Evolutionary conservation across 2,797 vertebrate genomes (phyloP), one percentile per base, ranked within the genome.

Genomic region (Halcyon chelicuti): DNA sequence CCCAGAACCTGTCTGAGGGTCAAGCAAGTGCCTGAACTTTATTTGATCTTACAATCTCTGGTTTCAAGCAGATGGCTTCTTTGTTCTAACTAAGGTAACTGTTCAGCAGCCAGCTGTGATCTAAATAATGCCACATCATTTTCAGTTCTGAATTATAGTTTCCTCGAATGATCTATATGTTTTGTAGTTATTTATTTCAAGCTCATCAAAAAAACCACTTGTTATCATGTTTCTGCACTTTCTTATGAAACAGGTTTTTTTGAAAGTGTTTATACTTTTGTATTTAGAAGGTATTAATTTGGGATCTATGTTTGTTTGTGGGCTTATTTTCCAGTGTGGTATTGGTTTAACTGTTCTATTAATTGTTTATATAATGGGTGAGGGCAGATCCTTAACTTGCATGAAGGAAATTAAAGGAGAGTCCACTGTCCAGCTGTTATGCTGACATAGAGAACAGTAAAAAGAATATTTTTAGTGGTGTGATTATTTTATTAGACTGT

Each of bases 181-280:
- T 93, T 88, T 95, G 91, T 87, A 91, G 87, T 29, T 76, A 35
- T 79, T 65, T 70, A 52, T 44, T 66, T 73, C 74, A 73, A 40
- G 78, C 79, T 89, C 33, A 31, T 79, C 63, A 76, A 52, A 85
- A 85, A 86, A 25, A 5, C 6, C 72, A 90, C 87, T 40, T 85
- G 81, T 57, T 81, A 20, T 62, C 63, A 72, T 14, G 14, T 52
- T 77, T 74, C n/a, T 57, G 37, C 25, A 12, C 40, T 91, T 91
- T 28, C 25, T 71, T 80, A 71, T 5, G 39, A 70, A 90, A 63
- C 51, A 46, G 2, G 2, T 5, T 10, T 78, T 77, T 84, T 65
- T 1, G 21, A 47, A 93, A 91, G 90, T 67, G 80, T 77, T 93
- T 93, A 5, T 71, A 19, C 35, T 63, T 52, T 71, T 62, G 18